Percentiles rank a stretch among this genome's conserved stretches.
Conservation (phyloP, 1,140 invertebrate species). For the Galleria mellonella region DNA sequence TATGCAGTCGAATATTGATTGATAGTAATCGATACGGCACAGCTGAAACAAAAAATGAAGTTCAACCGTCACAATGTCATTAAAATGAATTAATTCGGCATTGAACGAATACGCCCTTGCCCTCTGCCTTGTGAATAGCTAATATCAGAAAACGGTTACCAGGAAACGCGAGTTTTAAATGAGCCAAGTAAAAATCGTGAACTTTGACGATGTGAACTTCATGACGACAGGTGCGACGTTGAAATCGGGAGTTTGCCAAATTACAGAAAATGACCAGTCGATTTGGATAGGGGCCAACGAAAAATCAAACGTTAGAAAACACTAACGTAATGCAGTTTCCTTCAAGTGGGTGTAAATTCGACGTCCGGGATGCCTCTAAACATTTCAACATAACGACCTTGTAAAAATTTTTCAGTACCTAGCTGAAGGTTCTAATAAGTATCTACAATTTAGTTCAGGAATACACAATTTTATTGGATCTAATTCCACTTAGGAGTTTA, state of each 20-base stretch:
- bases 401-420: no score
- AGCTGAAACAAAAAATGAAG: slow-evolving; percentile 1
- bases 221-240: slow-evolving; percentile 50
- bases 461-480: no score
- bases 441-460: no score
- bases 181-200: slow-evolving; percentile 23
- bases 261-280: slow-evolving; percentile 51
- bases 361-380: slow-evolving; percentile 1
- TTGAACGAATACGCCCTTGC: slow-evolving; percentile 17
- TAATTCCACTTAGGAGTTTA: no score
- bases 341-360: slow-evolving; percentile 7
- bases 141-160: slow-evolving; percentile 1
- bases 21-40: not conserved
- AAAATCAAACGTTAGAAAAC: slow-evolving; percentile 27
- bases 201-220: slow-evolving; percentile 35
- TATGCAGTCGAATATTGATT: slow-evolving; percentile 1
- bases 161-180: slow-evolving; percentile 1
- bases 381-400: not conserved
- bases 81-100: slow-evolving; percentile 13
- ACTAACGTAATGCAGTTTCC: slow-evolving; percentile 22
- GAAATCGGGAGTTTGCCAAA: slow-evolving; percentile 53
- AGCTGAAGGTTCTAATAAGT: no score
- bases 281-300: slow-evolving; percentile 49
- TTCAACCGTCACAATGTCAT: slow-evolving; percentile 8
- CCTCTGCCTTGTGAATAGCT: slow-evolving; percentile 14